Evolutionary conservation across 2,113 vertebrate genomes (phyloP).

Genomic region (Myrmecobius fasciatus): DNA sequence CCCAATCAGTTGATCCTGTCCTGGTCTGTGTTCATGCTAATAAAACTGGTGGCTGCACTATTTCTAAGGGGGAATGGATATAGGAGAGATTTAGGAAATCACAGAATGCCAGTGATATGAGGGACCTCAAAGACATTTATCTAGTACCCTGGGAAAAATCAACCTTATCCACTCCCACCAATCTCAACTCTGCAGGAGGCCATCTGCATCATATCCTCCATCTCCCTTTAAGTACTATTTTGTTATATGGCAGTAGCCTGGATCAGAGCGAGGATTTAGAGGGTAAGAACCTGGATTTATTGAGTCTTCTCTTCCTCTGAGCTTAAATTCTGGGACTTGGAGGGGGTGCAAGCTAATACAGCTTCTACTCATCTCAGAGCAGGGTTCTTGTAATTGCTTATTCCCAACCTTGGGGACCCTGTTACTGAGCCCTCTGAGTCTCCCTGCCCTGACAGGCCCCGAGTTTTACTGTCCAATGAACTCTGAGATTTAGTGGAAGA

Average conservation of each 20-base stretch:
- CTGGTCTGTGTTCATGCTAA: neutral
- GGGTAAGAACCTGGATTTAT: neutral
- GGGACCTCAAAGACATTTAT: neutral
- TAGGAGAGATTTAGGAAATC: neutral
- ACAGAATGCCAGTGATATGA: neutral
- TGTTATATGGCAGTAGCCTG: neutral
- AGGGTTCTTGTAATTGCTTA: neutral
- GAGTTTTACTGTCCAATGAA: neutral
- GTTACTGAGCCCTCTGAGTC: neutral
- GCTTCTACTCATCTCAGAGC: neutral
- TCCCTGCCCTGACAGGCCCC: neutral
- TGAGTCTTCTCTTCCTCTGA: neutral
- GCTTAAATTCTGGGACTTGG: neutral
- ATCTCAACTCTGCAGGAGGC: neutral
- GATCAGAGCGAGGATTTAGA: neutral
- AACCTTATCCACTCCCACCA: neutral
- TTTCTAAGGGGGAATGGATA: neutral
- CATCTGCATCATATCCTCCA: neutral
- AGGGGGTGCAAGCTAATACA: neutral
- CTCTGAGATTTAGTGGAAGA: constrained; percentile 26
- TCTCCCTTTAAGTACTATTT: neutral
- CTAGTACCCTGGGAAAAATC: neutral
- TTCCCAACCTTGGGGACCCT: neutral
- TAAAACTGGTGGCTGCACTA: neutral
- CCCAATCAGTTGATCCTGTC: neutral